Evolutionary conservation across 2,797 vertebrate genomes (phyloP).

Genomic region (Hyperoplus immaculatus): DNA sequence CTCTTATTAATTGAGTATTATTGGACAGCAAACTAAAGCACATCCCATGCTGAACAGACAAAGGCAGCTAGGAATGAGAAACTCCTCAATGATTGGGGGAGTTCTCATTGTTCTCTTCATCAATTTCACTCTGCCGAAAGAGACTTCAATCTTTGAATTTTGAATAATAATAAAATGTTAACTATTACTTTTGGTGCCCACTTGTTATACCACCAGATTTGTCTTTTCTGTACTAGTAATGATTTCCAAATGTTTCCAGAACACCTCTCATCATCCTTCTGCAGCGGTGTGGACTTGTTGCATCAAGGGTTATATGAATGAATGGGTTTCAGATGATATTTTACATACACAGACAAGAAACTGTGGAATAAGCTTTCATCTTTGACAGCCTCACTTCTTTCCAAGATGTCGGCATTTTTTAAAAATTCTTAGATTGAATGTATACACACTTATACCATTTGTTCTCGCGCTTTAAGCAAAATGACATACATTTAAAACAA

Average conservation of each 20-base stretch:
- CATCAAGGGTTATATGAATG: neutral
- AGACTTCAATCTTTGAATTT: neutral
- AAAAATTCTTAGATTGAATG: neutral
- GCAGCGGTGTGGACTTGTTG: slow-evolving; percentile 1
- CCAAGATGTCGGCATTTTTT: neutral
- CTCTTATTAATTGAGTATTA: slow-evolving; percentile 49
- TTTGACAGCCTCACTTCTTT: neutral
- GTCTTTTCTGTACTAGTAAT: neutral
- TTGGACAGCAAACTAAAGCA: slow-evolving; percentile 46
- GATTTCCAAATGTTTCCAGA: neutral
- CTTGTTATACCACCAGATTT: neutral
- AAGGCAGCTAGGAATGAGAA: slow-evolving; percentile 14
- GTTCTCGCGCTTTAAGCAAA: neutral
- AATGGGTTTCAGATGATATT: neutral
- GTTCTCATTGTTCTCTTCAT: slow-evolving; percentile 1
- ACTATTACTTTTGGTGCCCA: neutral
- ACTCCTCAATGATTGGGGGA: neutral
- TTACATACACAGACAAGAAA: neutral
- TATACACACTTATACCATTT: neutral
- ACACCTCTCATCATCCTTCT: neutral
- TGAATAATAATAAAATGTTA: neutral
- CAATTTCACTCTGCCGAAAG: slow-evolving; percentile 12
- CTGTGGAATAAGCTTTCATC: no score
- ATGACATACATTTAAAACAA: neutral
- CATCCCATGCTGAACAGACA: slow-evolving; percentile 45